Percentiles rank a stretch among this genome's conserved stretches.
phyloP scores from a whole-genome alignment of 1,140 invertebrate species.

The Zaprionus ornatus region DNA sequence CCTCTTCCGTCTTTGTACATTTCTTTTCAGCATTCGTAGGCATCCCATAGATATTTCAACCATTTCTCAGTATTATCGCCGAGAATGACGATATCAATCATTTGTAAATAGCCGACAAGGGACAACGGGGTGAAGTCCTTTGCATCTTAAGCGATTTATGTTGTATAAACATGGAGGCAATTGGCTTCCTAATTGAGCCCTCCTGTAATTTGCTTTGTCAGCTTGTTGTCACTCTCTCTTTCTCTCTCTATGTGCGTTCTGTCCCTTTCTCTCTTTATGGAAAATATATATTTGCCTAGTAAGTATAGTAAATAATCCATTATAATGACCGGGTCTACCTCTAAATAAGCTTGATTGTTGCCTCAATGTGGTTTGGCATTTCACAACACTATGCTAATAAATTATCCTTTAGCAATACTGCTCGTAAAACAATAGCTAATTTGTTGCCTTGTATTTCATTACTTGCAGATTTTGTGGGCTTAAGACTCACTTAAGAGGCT shows the following conservation, averaged over 20 bases:
- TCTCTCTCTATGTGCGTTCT: neutral
- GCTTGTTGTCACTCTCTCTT: neutral
- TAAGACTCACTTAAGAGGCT: neutral
- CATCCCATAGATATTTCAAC: neutral
- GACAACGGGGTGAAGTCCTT: conserved; percentile 14
- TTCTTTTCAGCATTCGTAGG: neutral
- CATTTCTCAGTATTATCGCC: conserved; percentile 4
- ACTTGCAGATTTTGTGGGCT: neutral
- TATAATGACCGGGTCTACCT: neutral
- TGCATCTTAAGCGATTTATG: conserved; percentile 50
- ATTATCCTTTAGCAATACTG: neutral
- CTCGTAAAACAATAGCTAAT: neutral
- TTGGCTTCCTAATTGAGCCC: conserved; percentile 56
- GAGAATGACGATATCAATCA: conserved; percentile 33
- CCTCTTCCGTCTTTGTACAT: neutral
- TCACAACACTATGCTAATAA: neutral
- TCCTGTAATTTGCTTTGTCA: conserved; percentile 18
- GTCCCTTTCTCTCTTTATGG: neutral
- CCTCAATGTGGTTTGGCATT: neutral
- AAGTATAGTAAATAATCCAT: neutral
- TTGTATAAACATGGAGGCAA: conserved; percentile 40
- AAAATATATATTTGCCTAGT: neutral
- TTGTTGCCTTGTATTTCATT: neutral
- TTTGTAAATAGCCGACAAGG: conserved; percentile 36
- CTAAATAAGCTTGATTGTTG: neutral